phyloP scores from a whole-genome alignment of 2,888 invertebrate species.

The Listrodromus nycthemerus region DNA sequence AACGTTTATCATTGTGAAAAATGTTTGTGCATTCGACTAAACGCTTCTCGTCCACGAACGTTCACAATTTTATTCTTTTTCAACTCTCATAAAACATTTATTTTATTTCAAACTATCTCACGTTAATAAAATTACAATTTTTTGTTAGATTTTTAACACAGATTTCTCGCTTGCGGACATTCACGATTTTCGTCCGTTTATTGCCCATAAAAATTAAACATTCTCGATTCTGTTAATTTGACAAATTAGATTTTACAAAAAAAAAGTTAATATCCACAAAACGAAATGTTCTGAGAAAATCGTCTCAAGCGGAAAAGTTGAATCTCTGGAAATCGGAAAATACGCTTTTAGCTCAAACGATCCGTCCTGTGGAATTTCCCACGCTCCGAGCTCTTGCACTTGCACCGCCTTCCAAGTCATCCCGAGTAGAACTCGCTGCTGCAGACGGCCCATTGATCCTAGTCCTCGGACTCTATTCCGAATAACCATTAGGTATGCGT shows the following conservation, averaged over 20 bases:
- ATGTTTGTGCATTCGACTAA: not conserved
- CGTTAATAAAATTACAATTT: too few species aligned
- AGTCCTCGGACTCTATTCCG: slow-evolving; percentile 50
- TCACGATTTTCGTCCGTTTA: not conserved
- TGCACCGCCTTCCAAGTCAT: slow-evolving; percentile 46
- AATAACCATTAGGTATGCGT: slow-evolving; percentile 36
- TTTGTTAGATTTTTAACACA: too few species aligned
- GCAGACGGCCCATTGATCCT: slow-evolving; percentile 65
- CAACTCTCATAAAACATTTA: too few species aligned
- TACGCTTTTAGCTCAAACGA: not conserved
- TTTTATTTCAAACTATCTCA: too few species aligned
- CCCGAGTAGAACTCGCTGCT: slow-evolving; percentile 48
- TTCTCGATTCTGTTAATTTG: not conserved
- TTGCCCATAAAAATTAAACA: not conserved
- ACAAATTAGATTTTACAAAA: not conserved
- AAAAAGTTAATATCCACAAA: not conserved
- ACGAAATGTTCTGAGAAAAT: not conserved
- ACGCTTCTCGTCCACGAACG: not conserved
- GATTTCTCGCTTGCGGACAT: too few species aligned
- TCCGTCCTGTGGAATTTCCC: slow-evolving; percentile 20
- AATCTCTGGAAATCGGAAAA: not conserved
- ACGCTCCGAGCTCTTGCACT: slow-evolving; percentile 28
- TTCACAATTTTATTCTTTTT: too few species aligned
- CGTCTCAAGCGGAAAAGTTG: not conserved
- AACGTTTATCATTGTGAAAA: not conserved